phyloP scores from a whole-genome alignment of 2,113 vertebrate species.

The Oceanites oceanicus region DNA sequence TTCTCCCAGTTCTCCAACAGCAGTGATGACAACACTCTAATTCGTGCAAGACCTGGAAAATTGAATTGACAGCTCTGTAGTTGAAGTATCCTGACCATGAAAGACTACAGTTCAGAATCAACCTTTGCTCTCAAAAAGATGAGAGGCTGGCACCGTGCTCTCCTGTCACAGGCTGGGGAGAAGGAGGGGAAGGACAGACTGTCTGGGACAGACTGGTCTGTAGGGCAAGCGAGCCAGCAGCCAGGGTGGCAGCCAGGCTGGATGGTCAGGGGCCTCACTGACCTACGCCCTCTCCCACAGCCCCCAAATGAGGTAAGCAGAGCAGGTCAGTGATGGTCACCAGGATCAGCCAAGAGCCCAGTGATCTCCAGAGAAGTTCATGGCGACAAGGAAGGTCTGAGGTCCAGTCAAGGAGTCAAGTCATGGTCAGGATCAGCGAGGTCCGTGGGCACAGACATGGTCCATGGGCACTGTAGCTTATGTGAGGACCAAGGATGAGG shows the following conservation, averaged over 20 bases:
- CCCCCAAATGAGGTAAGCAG: background rate
- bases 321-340: background rate
- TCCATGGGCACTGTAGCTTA: background rate
- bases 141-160: background rate
- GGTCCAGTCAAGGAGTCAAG: background rate
- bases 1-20: background rate
- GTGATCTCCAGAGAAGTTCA: background rate
- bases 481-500: background rate
- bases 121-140: background rate
- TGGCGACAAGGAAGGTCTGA: background rate
- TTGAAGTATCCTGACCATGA: background rate
- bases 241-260: background rate
- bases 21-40: background rate
- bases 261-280: background rate
- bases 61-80: background rate
- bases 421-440: background rate
- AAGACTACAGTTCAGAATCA: background rate
- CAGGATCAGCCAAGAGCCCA: background rate
- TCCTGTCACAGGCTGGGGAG: background rate
- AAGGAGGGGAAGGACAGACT: background rate
- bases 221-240: background rate
- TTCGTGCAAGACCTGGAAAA: background rate
- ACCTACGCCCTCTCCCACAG: background rate
- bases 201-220: accelerated
- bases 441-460: accelerated